Base-by-base conservation (phyloP, 2,888 invertebrate genomes). In the Julus scandinavius region DNA sequence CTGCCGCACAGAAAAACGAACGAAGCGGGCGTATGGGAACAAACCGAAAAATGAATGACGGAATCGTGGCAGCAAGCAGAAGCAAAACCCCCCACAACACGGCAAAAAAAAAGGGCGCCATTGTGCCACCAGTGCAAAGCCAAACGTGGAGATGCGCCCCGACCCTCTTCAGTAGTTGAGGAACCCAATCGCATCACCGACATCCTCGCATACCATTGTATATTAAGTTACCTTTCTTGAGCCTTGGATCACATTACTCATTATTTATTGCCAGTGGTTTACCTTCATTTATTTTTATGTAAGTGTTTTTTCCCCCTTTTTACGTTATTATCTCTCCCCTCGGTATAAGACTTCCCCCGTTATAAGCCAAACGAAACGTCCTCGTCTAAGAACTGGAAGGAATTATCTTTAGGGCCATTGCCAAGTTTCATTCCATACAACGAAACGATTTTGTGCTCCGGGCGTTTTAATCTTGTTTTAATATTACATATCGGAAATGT, bases 221-320 rank as follows among this genome's bases (percentile, higher is more conserved):
- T 86, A 86, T 86, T 86, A 86, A 86, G 86, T 86, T 86, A 86
- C 45, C 49, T 86, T 80, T 80, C 80, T 80, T 80, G 80, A 80
- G 80, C 80, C 80, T 80, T 13, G 80, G 80, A 80, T 58, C 87
- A 87, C 87, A 50, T 63, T 58, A 87, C 87, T 87, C 87, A 87
- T 87, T 87, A 87, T 87, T 87, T 87, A 87, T 87, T 87, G 63
- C 87, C 87, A 87, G 87, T 87, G 87, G 38, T 87, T 85, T 85
- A 85, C 50, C 29, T 85, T 85, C 86, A 85, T 85, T 85, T 87
- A 54, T 87, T 87, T 54, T 58, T 87, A 63, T 85, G 86, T 85
- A 29, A 49, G 50, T 45, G 86, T 45, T 85, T 49, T n/a, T 5
- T 40, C 45, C 80, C 80, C 80, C 80, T 80, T 38, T 80, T 38